phyloP scores from a whole-genome alignment of 2,888 invertebrate genomes.

The Andrena haemorrhoa region DNA sequence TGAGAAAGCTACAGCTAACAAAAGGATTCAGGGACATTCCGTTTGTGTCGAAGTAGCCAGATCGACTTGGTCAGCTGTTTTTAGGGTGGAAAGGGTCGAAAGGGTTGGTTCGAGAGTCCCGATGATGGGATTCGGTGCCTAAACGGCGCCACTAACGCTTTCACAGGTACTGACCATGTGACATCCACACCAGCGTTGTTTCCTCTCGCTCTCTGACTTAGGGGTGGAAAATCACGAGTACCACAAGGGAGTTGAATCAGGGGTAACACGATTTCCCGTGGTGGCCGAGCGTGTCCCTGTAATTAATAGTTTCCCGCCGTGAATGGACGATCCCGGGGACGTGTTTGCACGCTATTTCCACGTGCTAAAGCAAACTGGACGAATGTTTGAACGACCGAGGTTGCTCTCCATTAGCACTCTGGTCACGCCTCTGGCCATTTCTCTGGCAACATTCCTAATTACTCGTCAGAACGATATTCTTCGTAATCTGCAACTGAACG shows the following conservation, averaged over 20 bases:
- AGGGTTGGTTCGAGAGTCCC: slow-evolving; percentile 18
- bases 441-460: slow-evolving; percentile 10
- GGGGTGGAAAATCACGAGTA: slow-evolving; percentile 71
- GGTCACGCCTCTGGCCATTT: slow-evolving; percentile 20
- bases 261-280: slow-evolving; percentile 71
- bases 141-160: slow-evolving; percentile 66
- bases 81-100: neutral
- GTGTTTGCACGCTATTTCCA: slow-evolving; percentile 68
- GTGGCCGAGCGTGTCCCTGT: slow-evolving; percentile 74
- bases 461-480: slow-evolving; percentile 7
- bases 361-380: slow-evolving; percentile 55
- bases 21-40: neutral
- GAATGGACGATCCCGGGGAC: slow-evolving; percentile 55
- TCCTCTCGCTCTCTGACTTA: slow-evolving; percentile 45
- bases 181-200: slow-evolving; percentile 61
- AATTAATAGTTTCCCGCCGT: slow-evolving; percentile 77
- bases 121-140: slow-evolving; percentile 74
- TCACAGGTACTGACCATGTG: slow-evolving; percentile 54
- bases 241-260: slow-evolving; percentile 58
- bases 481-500: neutral
- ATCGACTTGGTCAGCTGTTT: slow-evolving; percentile 33
- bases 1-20: neutral
- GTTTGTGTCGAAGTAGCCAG: neutral
- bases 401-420: slow-evolving; percentile 35
- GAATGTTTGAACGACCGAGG: slow-evolving; percentile 57